phyloP scores from a whole-genome alignment of 2,113 vertebrate genomes.

The Pseudorasbora parva region DNA sequence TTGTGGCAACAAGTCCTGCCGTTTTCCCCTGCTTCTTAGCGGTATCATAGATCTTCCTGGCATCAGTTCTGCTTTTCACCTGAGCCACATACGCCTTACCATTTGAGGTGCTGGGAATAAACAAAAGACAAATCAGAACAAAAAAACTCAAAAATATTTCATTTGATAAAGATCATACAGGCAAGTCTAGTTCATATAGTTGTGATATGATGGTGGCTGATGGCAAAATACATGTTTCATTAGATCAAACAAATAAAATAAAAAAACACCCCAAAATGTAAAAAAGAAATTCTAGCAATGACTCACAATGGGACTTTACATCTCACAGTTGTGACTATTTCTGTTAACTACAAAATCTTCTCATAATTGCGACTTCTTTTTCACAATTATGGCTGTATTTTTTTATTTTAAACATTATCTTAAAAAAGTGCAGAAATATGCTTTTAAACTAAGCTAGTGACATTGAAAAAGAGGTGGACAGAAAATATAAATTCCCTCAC shows the following conservation, averaged over 20 bases:
- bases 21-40: slow-evolving; percentile 81
- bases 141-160: not conserved
- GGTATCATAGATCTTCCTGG: slow-evolving; percentile 85
- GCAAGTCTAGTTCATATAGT: not conserved
- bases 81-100: slow-evolving; percentile 79
- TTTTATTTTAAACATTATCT: not conserved
- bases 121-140: slow-evolving; percentile 51
- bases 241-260: slow-evolving; percentile 33
- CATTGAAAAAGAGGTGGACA: slow-evolving; percentile 46
- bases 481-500: slow-evolving; percentile 61
- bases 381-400: not conserved
- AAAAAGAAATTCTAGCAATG: not conserved
- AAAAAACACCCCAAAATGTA: not conserved
- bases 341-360: not conserved
- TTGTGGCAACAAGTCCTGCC: slow-evolving; percentile 83
- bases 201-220: not conserved
- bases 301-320: no score
- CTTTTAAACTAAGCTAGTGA: not conserved
- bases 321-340: not conserved
- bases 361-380: not conserved
- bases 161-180: not conserved
- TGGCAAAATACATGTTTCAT: not conserved
- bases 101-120: slow-evolving; percentile 72
- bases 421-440: not conserved
- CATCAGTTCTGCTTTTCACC: slow-evolving; percentile 81